Percentiles rank a stretch among this genome's conserved stretches.
These are phyloP conservation scores for Yponomeuta evonymella DNA, from an alignment of 2,888 invertebrate species.

Conservation along the genomic window DNA sequence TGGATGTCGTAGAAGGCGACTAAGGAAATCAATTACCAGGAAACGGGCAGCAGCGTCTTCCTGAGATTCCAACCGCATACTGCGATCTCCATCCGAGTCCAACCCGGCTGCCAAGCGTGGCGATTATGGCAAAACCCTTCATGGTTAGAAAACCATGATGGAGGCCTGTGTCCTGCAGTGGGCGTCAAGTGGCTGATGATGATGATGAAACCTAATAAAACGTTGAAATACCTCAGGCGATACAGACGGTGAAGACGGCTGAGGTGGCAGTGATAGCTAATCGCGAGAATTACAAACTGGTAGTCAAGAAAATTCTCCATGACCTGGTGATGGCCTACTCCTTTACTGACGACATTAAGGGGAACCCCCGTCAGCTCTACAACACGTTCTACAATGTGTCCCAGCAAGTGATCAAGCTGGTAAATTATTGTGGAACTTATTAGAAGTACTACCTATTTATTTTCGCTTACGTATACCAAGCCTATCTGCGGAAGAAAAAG, in stretches of 20 bases:
- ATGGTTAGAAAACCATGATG: too few species aligned
- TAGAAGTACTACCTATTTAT: background rate
- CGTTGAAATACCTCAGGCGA: background rate
- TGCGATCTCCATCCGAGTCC: too few species aligned
- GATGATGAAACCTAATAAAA: too few species aligned
- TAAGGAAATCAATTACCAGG: too few species aligned
- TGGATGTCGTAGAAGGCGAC: too few species aligned
- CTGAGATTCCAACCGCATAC: too few species aligned
- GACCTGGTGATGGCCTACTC: slow-evolving; percentile 43
- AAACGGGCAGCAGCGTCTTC: too few species aligned
- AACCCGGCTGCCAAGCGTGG: too few species aligned
- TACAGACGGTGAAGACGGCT: slow-evolving; percentile 26
- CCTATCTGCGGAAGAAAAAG: too few species aligned
- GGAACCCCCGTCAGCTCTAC: background rate
- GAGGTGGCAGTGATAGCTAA: slow-evolving; percentile 18
- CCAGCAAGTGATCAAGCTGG: background rate
- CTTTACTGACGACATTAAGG: slow-evolving; percentile 27
- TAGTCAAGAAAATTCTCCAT: slow-evolving; percentile 32
- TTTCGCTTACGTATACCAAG: background rate
- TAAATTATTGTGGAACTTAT: background rate
- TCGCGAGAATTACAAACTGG: slow-evolving; percentile 29
- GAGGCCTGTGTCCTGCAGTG: too few species aligned
- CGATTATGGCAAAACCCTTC: too few species aligned
- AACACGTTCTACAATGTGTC: background rate
- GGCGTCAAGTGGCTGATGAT: too few species aligned